Percentiles rank a stretch among this genome's conserved stretches.
phyloP scores from a whole-genome alignment of 2,888 invertebrate species.

The Pyrrhia umbra region DNA sequence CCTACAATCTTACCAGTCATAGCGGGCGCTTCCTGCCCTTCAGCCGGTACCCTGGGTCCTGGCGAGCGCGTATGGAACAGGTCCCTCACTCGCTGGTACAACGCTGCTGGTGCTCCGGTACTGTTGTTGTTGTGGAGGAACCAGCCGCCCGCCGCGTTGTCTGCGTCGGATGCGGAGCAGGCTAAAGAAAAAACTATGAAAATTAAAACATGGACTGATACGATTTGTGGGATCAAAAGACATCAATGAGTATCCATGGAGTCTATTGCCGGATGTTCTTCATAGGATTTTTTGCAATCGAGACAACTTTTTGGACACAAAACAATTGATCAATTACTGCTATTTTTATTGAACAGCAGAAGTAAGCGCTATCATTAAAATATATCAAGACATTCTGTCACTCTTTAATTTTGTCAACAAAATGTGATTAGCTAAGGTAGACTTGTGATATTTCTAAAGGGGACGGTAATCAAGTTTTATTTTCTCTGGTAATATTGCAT shows the following conservation, averaged over 20 bases:
- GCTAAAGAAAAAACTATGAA: constrained; percentile 67
- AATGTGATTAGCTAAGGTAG: not conserved
- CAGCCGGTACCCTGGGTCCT: constrained; percentile 84
- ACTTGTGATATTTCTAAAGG: not conserved
- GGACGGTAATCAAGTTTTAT: too few relatives aligned
- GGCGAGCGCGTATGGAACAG: constrained; percentile 92
- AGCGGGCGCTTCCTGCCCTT: constrained; percentile 86
- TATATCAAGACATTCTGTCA: too few relatives aligned
- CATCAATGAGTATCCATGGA: too few relatives aligned
- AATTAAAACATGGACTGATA: not conserved
- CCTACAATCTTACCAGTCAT: constrained; percentile 86
- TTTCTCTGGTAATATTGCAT: not conserved
- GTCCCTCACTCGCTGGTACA: constrained; percentile 96
- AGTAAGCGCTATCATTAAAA: too few relatives aligned
- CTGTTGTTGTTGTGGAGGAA: constrained; percentile 91
- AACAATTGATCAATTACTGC: too few relatives aligned
- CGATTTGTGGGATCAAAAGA: not conserved
- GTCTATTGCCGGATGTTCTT: too few relatives aligned
- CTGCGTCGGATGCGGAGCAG: constrained; percentile 89
- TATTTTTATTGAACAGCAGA: too few relatives aligned
- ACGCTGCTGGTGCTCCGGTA: constrained; percentile 91
- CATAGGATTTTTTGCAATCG: too few relatives aligned
- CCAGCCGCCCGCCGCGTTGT: constrained; percentile 91
- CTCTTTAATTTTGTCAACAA: too few relatives aligned
- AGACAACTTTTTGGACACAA: too few relatives aligned